Base-by-base conservation (phyloP, 2,113 vertebrate species). In the Tautogolabrus adspersus region DNA sequence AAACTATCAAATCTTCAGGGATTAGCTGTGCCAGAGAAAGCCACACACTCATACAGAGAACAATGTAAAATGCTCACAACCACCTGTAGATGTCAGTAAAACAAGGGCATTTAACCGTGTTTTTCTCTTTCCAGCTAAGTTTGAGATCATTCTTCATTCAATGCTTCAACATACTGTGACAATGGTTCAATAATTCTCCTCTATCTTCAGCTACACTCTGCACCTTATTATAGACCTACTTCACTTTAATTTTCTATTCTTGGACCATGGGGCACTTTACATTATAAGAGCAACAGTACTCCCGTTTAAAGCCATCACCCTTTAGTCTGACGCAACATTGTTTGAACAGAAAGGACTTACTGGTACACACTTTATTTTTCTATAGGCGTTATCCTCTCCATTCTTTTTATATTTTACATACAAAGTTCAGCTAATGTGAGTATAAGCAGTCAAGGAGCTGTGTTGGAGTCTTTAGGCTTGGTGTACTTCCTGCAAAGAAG, bases 61-160 rank as follows among this genome's bases (percentile, higher is more conserved):
- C 10, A 34, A 54, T 7, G 11, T 40, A 46, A 66, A 75, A 65
- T 79, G 11, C 47, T 47, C 22, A 23, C 8, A n/a, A 8, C 34
- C 62, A 55, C 84, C 72, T 65, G 63, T 73, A 66, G 84, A 73
- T 76, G 80, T 67, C 76, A 70, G 40, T 58, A 73, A 19, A 75
- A 52, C 38, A 55, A 63, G 21, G 44, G 63, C 42, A 56, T 46
- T 5, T 59, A 23, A 34, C 30, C 1, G 18, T 0, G 21, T 56
- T 57, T 66, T 57, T 34, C 0, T 1, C 10, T 19, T 19, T 0
- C 8, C 49, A 34, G 30, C 49, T 11, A 4, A 46, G 22, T 56
- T 60, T 18, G 12, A 54, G 10, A 4, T 40, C 15, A 16, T 10
- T 56, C 26, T 22, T 63, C 42, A 56, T 37, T 51, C 13, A 34